A percentile compares a stretch with the other conserved stretches of the same genome.
Evolutionary conservation across 2,888 invertebrate genomes (phyloP).

Genomic region (Ceramica pisi): DNA sequence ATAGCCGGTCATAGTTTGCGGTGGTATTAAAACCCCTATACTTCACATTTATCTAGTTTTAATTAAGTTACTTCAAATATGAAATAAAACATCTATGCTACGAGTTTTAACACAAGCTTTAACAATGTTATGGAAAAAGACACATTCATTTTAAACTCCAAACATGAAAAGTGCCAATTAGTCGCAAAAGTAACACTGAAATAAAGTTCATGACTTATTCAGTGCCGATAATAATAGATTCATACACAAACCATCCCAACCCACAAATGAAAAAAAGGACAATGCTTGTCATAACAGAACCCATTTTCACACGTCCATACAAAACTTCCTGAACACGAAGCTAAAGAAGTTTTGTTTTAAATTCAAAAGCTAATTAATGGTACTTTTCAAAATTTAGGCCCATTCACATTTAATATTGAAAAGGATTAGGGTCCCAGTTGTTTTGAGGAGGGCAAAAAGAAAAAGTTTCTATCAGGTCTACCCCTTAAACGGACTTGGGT

Average conservation of each 20-base stretch:
- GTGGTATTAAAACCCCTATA: background rate
- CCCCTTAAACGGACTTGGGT: constrained; percentile 73
- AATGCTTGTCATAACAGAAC: constrained; percentile 28
- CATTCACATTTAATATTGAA: constrained; percentile 77
- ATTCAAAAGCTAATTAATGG: constrained; percentile 72
- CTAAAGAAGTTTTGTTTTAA: constrained; percentile 70
- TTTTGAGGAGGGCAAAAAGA: constrained; percentile 65
- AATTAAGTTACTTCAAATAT: background rate
- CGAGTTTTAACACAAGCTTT: background rate
- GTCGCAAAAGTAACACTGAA: constrained; percentile 2
- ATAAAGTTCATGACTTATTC: constrained; percentile 37
- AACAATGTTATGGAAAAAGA: constrained; percentile 1
- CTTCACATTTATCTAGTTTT: too few species aligned
- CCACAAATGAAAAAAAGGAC: constrained; percentile 15
- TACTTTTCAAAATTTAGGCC: constrained; percentile 69
- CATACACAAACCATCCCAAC: constrained; percentile 13
- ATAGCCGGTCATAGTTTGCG: background rate
- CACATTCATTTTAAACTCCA: constrained; percentile 18
- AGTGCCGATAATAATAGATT: constrained; percentile 15
- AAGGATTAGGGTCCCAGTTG: constrained; percentile 74
- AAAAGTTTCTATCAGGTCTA: constrained; percentile 66
- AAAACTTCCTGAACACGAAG: constrained; percentile 49
- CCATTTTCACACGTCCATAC: constrained; percentile 26
- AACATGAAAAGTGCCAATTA: constrained; percentile 12
- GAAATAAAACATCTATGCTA: background rate